Conservation (phyloP, 2,888 invertebrate species). For the Agriopis marginaria region DNA sequence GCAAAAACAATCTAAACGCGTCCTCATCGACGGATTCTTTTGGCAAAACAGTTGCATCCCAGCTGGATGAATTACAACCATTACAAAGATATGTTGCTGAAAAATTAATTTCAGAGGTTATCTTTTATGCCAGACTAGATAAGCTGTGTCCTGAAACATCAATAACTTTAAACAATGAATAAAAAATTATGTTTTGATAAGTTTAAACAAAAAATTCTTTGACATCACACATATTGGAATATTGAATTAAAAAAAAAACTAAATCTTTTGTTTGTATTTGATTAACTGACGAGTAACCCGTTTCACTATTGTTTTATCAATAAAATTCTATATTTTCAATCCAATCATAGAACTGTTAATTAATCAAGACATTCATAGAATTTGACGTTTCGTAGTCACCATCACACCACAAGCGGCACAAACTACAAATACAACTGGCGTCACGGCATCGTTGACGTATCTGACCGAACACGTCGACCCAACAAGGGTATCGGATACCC, state of each 20-base stretch:
- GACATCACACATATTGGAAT: too few species aligned
- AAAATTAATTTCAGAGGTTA: slow-evolving; percentile 62
- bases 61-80: slow-evolving; percentile 51
- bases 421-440: not conserved
- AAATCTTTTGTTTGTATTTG: not conserved
- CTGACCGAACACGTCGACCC: slow-evolving; percentile 3
- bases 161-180: slow-evolving; percentile 18
- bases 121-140: slow-evolving; percentile 55
- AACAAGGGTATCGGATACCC: slow-evolving; percentile 8
- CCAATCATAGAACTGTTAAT: not conserved
- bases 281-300: not conserved
- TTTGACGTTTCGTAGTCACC: not conserved
- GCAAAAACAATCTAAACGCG: not conserved
- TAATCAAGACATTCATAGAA: not conserved
- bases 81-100: slow-evolving; percentile 57
- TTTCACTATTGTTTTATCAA: too few species aligned
- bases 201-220: too few species aligned
- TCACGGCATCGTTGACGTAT: not conserved
- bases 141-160: slow-evolving; percentile 46
- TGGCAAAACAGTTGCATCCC: slow-evolving; percentile 52
- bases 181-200: not conserved
- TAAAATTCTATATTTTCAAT: too few species aligned
- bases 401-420: not conserved
- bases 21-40: slow-evolving; percentile 31
- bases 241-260: too few species aligned